These are phyloP conservation scores for Salarias fasciatus DNA, from an alignment of 2,797 vertebrate species.

Conservation along the genomic window DNA sequence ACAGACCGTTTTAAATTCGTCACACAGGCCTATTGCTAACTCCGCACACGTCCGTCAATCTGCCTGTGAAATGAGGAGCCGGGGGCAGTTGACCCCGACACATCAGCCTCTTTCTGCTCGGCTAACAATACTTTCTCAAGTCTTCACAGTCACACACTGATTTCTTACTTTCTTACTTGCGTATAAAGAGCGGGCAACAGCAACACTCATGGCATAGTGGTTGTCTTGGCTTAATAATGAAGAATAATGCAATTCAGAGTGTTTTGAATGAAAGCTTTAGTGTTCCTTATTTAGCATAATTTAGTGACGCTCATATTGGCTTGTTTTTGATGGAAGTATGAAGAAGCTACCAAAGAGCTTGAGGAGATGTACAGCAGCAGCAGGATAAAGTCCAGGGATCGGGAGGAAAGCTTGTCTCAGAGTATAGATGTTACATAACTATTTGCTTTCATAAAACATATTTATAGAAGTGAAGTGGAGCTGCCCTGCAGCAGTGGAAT, in stretches of 20 bases:
- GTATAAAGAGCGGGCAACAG: constrained; percentile 41
- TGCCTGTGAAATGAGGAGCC: constrained; percentile 68
- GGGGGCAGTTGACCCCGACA: constrained; percentile 65
- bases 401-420: too few species aligned
- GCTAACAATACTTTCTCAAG: constrained; percentile 65
- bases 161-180: constrained; percentile 56
- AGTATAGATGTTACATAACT: too few species aligned
- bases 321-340: too few species aligned
- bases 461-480: too few species aligned
- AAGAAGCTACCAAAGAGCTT: too few species aligned
- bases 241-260: neutral
- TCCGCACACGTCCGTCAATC: constrained; percentile 65
- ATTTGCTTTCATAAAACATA: too few species aligned
- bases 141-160: constrained; percentile 57
- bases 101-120: constrained; percentile 63
- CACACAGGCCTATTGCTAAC: constrained; percentile 39
- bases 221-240: constrained; percentile 15
- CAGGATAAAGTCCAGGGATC: too few species aligned
- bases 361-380: too few species aligned
- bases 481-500: too few species aligned
- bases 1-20: constrained; percentile 59
- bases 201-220: constrained; percentile 31
- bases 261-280: constrained; percentile 5
- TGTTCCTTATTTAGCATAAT: neutral
- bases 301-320: neutral